Evolutionary conservation across 1,140 invertebrate species (phyloP).

Genomic region (Aplysia californica): DNA sequence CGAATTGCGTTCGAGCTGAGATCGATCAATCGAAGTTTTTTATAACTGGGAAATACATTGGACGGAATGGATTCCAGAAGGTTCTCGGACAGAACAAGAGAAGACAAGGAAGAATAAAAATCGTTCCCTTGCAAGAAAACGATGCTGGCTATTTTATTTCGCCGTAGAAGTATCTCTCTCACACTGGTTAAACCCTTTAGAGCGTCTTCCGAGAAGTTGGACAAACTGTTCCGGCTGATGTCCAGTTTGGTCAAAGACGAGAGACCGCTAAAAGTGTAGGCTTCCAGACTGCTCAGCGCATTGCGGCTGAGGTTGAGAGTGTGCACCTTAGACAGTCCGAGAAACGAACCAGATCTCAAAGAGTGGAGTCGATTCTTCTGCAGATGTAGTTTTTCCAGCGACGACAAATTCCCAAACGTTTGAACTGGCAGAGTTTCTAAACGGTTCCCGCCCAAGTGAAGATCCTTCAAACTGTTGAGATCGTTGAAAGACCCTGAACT

Average conservation of each 20-base stretch:
- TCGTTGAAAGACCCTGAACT: constrained; percentile 19
- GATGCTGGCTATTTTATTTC: constrained; percentile 29
- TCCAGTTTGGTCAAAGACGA: constrained; percentile 12
- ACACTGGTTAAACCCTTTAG: constrained; percentile 32
- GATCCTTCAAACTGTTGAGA: constrained; percentile 28
- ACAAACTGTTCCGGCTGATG: constrained; percentile 30
- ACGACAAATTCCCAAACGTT: constrained; percentile 28
- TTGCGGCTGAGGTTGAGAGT: constrained; percentile 39
- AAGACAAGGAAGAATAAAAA: constrained; percentile 28
- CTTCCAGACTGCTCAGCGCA: constrained; percentile 16
- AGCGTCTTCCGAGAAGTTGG: constrained; percentile 23
- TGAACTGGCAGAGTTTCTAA: constrained; percentile 23
- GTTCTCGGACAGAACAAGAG: constrained; percentile 33
- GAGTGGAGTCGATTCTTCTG: constrained; percentile 30
- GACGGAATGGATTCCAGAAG: constrained; percentile 25
- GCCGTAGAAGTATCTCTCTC: constrained; percentile 28
- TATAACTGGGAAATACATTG: constrained; percentile 33
- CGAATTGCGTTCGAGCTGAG: constrained; percentile 35
- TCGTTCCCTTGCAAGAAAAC: constrained; percentile 23
- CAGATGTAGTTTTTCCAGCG: constrained; percentile 33
- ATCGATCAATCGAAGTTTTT: constrained; percentile 28
- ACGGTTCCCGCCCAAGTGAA: constrained; percentile 32
- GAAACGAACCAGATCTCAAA: constrained; percentile 22
- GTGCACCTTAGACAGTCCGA: constrained; percentile 11
- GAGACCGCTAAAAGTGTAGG: constrained; percentile 29